Evolutionary conservation across 2,888 invertebrate genomes (phyloP).

Genomic region (Oscheius sp.): DNA sequence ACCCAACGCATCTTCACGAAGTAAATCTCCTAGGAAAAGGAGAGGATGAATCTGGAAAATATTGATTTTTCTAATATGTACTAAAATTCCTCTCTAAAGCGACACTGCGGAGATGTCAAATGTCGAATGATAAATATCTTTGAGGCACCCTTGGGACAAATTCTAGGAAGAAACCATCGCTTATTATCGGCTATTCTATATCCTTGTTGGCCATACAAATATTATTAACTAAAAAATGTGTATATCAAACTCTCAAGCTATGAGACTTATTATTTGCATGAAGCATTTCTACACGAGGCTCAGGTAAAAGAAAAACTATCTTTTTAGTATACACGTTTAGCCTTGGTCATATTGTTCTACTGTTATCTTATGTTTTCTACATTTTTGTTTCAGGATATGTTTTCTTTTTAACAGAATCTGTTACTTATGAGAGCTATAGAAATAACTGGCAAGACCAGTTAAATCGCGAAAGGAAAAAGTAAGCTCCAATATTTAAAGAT

Average conservation of each 20-base stretch:
- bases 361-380: slow-evolving; percentile 39
- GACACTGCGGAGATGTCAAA: no score
- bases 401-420: slow-evolving; percentile 44
- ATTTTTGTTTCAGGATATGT: slow-evolving; percentile 36
- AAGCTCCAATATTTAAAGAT: neutral
- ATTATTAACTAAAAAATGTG: slow-evolving; percentile 20
- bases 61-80: no score
- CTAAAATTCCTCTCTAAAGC: no score
- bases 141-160: neutral
- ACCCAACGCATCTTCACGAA: slow-evolving; percentile 46
- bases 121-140: slow-evolving; percentile 22
- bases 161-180: neutral
- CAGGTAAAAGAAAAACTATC: slow-evolving; percentile 22
- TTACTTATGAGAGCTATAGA: neutral
- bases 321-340: slow-evolving; percentile 3
- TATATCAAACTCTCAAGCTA: slow-evolving; percentile 28
- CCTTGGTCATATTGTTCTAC: slow-evolving; percentile 43
- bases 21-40: slow-evolving; percentile 39
- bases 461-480: slow-evolving; percentile 26
- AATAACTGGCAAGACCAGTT: slow-evolving; percentile 9
- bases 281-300: slow-evolving; percentile 45
- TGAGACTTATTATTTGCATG: slow-evolving; percentile 31
- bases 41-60: slow-evolving; percentile 35
- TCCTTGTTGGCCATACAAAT: neutral
- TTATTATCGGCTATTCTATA: neutral